These are phyloP conservation scores for Pao palembangensis DNA, from an alignment of 2,113 vertebrate species.

Conservation along the genomic window DNA sequence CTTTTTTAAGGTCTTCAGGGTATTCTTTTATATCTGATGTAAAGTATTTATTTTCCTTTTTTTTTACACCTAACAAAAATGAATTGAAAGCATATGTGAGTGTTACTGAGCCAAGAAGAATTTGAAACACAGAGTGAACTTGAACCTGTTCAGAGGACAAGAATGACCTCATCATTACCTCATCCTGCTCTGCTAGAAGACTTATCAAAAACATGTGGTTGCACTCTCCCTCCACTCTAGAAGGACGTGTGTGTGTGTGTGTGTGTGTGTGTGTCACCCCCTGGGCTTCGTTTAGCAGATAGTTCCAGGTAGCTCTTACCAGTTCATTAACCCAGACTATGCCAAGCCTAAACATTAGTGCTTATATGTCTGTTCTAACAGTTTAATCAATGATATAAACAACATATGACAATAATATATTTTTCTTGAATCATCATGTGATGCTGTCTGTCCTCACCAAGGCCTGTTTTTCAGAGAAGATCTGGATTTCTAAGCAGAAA, in stretches of 20 bases:
- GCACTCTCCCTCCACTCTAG: slow-evolving; percentile 34
- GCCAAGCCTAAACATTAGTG: neutral
- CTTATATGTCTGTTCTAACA: neutral
- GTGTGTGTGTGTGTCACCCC: slow-evolving; percentile 40
- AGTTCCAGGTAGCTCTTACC: slow-evolving; percentile 29
- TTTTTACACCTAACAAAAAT: neutral
- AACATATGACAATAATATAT: too few species aligned
- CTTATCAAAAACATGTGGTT: slow-evolving; percentile 77
- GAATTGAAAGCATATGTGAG: slow-evolving; percentile 12
- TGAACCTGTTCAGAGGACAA: slow-evolving; percentile 72
- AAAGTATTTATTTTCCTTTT: neutral
- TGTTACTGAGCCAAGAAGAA: slow-evolving; percentile 23
- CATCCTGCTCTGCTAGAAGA: slow-evolving; percentile 61
- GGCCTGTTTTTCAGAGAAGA: too few species aligned
- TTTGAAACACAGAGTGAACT: slow-evolving; percentile 53
- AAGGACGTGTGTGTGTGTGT: slow-evolving; percentile 46
- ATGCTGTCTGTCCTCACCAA: too few species aligned
- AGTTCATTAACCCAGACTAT: neutral
- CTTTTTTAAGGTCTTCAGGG: neutral
- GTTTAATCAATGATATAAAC: too few species aligned
- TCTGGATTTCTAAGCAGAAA: too few species aligned
- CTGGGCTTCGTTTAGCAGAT: slow-evolving; percentile 12
- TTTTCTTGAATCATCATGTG: too few species aligned
- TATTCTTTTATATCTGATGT: neutral
- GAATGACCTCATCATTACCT: slow-evolving; percentile 77